phyloP scores from a whole-genome alignment of 1,140 invertebrate genomes.

The fruit fly (Drosophila melanogaster) region Release_6_plus_ISO1_MT NT_037436.4:8555501-8556000 shows the following conservation, averaged over 20 bases:
- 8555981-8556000: slow-evolving; percentile 13
- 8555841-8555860: slow-evolving; percentile 48
- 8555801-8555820: slow-evolving; percentile 41
- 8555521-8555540: slow-evolving; percentile 27
- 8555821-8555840: slow-evolving; percentile 15
- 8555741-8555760: slow-evolving; percentile 61
- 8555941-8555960: slow-evolving; percentile 24
- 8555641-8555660: slow-evolving; percentile 30
- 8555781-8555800: slow-evolving; percentile 33
- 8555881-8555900: slow-evolving; percentile 34
- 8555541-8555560: slow-evolving; percentile 72
- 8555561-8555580: slow-evolving; percentile 83
- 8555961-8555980: slow-evolving; percentile 56
- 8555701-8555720: slow-evolving; percentile 43
- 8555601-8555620: slow-evolving; percentile 40
- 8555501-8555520: too few species aligned
- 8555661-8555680: slow-evolving; percentile 18
- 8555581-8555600: slow-evolving; percentile 66
- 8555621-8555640: slow-evolving; percentile 28
- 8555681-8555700: slow-evolving; percentile 37
- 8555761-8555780: slow-evolving; percentile 54
- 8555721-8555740: slow-evolving; percentile 74
- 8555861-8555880: slow-evolving; percentile 71
- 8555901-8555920: slow-evolving; percentile 53
- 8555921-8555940: slow-evolving; percentile 30